phyloP scores from a whole-genome alignment of 2,113 vertebrate genomes.

The Pao palembangensis region DNA sequence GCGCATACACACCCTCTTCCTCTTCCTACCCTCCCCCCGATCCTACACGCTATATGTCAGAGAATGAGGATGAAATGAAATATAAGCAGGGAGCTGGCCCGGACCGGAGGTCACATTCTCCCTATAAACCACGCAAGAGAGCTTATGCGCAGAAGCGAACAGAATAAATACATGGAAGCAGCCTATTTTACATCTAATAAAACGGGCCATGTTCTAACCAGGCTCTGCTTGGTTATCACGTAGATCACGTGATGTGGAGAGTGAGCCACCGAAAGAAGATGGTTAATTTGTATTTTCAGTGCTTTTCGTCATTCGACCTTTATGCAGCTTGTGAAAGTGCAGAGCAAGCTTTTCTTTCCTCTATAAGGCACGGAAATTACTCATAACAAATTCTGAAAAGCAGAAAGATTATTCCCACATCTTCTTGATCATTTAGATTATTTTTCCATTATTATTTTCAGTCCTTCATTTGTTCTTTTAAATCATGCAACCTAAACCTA shows the following conservation, averaged over 20 bases:
- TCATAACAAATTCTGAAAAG: neutral
- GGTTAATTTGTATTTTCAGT: neutral
- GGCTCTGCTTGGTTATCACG: too few relatives aligned
- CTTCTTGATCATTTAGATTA: neutral
- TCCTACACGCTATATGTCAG: conserved; percentile 65
- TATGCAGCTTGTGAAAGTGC: conserved; percentile 13
- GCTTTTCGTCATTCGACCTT: conserved; percentile 15
- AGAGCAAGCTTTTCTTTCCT: conserved; percentile 11
- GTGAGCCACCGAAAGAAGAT: neutral
- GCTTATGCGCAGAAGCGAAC: conserved; percentile 1
- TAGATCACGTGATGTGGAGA: conserved; percentile 4
- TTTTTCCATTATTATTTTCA: neutral
- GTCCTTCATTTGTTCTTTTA: neutral
- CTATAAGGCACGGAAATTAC: conserved; percentile 3
- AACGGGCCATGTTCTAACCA: too few relatives aligned
- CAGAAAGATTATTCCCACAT: neutral
- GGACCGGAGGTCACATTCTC: conserved; percentile 58
- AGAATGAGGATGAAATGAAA: conserved; percentile 71
- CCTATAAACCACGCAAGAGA: conserved; percentile 18
- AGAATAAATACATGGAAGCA: neutral
- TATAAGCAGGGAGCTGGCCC: conserved; percentile 55
- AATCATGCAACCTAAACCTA: neutral
- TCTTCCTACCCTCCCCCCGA: conserved; percentile 70
- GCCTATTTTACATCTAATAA: neutral
- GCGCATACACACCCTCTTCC: conserved; percentile 61